Base-by-base conservation (phyloP, 2,797 vertebrate species). In the Centropyge bicolor region DNA sequence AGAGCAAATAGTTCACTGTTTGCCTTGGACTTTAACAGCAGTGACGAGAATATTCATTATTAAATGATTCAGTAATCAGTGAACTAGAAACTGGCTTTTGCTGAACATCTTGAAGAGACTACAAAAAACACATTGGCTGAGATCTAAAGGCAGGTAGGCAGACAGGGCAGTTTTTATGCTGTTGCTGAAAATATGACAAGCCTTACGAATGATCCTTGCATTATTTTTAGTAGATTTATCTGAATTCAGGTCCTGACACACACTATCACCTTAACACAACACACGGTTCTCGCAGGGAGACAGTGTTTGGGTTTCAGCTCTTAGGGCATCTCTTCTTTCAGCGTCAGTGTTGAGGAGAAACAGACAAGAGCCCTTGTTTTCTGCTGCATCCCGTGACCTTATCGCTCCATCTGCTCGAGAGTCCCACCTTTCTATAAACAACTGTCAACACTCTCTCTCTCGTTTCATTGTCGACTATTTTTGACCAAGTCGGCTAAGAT, bases 181-280 rank as follows among this genome's bases (percentile, higher is more conserved):
- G 12, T 16, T 72, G 41, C 46, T 0, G 11, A 71, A 86, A 82
- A 76, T 79, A 49, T 69, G 69, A 74, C 10, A 3, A 83, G 51
- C 55, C 69, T 64, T 5, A 17, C 40, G 60, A 70, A 57, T 76
- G 83, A 82, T 31, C 55, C 5, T 0, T 11, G 51, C 16, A 20
- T 78, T 85, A 84, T 85, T 87, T 90, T 87, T 75, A 54, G 76
- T 84, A 48, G 56, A 5, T 80, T 88, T 75, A 91, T 91, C 89
- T 78, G 88, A 90, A 90, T 69, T 59, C 59, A 81, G 76, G 81
- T 91, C 87, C 89, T 85, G 83, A 84, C 76, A 60, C 85, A 81
- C 82, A 81, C 20, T 74, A 72, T 84, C 63, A 89, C 76, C 79
- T 87, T 68, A n/a, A 83, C 80, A 90, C 88, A 90, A 89, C 24